Base-by-base conservation (phyloP, 1,140 invertebrate species). In the Diabrotica undecimpunctata region DNA sequence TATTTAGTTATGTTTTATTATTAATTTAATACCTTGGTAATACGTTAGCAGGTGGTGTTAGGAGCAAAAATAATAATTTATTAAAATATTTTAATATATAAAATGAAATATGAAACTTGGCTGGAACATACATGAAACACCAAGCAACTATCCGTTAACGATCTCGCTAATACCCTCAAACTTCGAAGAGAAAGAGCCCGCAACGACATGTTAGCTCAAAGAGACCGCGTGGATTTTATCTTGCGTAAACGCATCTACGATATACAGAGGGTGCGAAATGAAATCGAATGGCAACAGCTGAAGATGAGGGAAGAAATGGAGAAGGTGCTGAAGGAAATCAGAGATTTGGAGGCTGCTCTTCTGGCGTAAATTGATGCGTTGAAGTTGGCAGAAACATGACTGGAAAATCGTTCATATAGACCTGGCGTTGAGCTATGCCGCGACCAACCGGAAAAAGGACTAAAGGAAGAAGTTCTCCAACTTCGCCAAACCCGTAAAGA, bases 281-380 rank as follows among this genome's bases (percentile, higher is more conserved):
- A 96, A 77, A 80, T 95, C 10, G 86, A 93, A 62, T 95, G 92
- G 91, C 92, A 95, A 79, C 89, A 90, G 72, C 78, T 86, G 52
- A 76, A 93, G 88, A 89, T 92, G 79, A 85, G 90, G 72, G 87
- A 90, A 63, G 93, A 95, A 79, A 93, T 95, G 86, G 88, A 90
- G 55, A 86, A 84, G 70, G 79, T 91, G 4, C 77, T 84, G 11
- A 85, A 86, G 62, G 92, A 94, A 77, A 84, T 94, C 14, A 79
- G 81, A 41, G 81, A 81, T 3, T 75, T 93, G 46, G 87, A 91
- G 68, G 81, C 83, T 50, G 84, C 88, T 5, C 80, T 93, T 52
- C 75, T 81, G 13, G 85, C 86, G 72, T 89, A 91, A 80, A 83
- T 81, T 0, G 86, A 88, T 70, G 83, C 84, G 5, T 56, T 91